Percentiles rank a stretch among this genome's conserved stretches.
phyloP scores from a whole-genome alignment of 1,140 invertebrate genomes.

The Zeugodacus cucurbitae region DNA sequence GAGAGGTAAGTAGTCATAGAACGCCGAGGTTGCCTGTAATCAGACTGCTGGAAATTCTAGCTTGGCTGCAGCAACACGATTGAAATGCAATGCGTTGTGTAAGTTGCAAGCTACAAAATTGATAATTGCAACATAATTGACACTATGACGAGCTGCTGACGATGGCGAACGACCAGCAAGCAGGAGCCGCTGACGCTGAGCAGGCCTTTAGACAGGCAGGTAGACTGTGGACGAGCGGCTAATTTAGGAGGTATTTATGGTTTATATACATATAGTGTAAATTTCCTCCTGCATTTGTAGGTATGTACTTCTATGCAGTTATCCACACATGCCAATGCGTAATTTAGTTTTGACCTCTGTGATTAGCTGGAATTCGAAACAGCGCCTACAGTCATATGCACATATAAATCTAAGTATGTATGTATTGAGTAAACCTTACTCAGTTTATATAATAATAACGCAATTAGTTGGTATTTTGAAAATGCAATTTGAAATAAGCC shows the following conservation, averaged over 20 bases:
- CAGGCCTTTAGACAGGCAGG: neutral
- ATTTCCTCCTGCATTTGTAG: neutral
- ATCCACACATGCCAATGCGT: neutral
- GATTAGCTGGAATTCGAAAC: neutral
- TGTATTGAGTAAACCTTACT: neutral
- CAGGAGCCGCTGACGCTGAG: neutral
- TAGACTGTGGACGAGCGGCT: neutral
- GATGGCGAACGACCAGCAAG: neutral
- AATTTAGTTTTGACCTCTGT: neutral
- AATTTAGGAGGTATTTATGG: neutral
- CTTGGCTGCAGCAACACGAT: neutral
- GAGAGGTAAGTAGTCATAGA: neutral
- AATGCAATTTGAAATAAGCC: neutral
- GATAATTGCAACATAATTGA: conserved; percentile 31
- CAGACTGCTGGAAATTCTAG: neutral
- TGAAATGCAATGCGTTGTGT: neutral
- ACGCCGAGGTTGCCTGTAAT: neutral
- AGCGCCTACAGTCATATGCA: neutral
- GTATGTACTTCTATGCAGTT: neutral
- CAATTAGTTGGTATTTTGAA: neutral
- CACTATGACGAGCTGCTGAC: conserved; percentile 1
- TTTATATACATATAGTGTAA: neutral
- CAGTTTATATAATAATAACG: too few relatives aligned
- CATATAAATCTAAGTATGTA: neutral
- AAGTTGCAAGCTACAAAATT: conserved; percentile 7